A percentile compares a stretch with the other conserved stretches of the same genome.
Conservation (phyloP, 2,888 invertebrate species). For the Lycocerus yunnanus region DNA sequence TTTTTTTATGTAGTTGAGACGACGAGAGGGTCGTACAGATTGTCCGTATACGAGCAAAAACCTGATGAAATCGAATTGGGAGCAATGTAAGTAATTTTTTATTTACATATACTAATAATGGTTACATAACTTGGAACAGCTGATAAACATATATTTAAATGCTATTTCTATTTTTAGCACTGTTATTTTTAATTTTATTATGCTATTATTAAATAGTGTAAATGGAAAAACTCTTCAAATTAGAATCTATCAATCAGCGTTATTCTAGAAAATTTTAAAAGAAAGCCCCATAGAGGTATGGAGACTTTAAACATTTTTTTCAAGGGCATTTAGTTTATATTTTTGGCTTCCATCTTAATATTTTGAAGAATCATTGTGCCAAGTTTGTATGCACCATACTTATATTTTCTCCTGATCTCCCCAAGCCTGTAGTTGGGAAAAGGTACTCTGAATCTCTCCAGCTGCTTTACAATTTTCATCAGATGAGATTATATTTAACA, state of each 20-base stretch:
- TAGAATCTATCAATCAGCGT: not conserved
- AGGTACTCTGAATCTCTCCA: too few relatives aligned
- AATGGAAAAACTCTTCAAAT: not conserved
- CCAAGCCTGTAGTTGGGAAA: too few relatives aligned
- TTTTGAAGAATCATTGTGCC: not conserved
- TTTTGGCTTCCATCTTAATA: not conserved
- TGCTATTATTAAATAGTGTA: not conserved
- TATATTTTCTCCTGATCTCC: too few relatives aligned
- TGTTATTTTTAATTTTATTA: not conserved
- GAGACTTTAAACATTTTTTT: too few relatives aligned
- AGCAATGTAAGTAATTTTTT: not conserved
- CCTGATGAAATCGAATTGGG: not conserved
- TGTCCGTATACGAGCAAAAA: not conserved
- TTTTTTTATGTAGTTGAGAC: not conserved
- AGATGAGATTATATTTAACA: too few relatives aligned
- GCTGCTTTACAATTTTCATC: too few relatives aligned
- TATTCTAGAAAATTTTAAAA: not conserved
- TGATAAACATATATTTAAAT: not conserved
- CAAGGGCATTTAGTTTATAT: too few relatives aligned
- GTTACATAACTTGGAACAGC: not conserved
- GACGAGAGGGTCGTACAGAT: not conserved
- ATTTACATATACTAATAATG: not conserved
- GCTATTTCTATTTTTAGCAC: not conserved
- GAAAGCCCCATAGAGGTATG: not conserved
- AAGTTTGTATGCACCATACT: not conserved